A percentile compares a stretch with the other conserved stretches of the same genome.
Conservation (phyloP, 2,797 vertebrate genomes). For the Anabacerthia variegaticeps region DNA sequence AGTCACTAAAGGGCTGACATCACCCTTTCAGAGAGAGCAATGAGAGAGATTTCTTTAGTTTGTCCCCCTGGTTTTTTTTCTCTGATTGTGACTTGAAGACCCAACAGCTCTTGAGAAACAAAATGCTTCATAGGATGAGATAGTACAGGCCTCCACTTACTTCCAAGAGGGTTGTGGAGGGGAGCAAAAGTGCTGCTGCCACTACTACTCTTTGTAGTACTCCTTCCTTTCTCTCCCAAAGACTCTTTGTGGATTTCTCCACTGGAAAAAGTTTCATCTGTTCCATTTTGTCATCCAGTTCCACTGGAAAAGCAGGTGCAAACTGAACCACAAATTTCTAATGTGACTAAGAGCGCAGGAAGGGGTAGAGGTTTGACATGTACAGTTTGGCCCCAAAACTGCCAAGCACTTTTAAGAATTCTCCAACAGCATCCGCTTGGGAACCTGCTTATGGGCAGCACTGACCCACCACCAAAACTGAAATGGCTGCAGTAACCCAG, state of each 20-base stretch:
- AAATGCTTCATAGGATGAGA: neutral
- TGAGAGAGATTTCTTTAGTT: neutral
- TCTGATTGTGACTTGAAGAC: neutral
- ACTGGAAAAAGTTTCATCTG: neutral
- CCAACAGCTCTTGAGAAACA: neutral
- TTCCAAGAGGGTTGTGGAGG: neutral
- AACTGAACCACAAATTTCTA: neutral
- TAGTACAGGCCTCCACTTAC: neutral
- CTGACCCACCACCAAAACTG: neutral
- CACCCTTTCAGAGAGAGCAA: neutral
- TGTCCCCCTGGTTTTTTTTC: neutral
- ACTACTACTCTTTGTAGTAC: neutral
- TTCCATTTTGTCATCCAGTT: neutral
- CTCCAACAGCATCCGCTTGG: neutral
- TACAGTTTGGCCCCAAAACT: constrained; percentile 33
- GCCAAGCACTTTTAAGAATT: neutral
- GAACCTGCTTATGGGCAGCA: neutral
- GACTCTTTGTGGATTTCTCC: neutral
- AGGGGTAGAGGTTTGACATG: neutral
- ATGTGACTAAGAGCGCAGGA: neutral
- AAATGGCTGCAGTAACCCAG: neutral
- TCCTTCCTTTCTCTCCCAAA: neutral
- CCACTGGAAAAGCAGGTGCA: neutral
- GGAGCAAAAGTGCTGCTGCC: neutral
- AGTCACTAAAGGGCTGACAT: neutral